Evolutionary conservation across 2,113 vertebrate species (phyloP), one percentile per base, ranked within the genome.

Genomic region (Lichenostomus cassidix): DNA sequence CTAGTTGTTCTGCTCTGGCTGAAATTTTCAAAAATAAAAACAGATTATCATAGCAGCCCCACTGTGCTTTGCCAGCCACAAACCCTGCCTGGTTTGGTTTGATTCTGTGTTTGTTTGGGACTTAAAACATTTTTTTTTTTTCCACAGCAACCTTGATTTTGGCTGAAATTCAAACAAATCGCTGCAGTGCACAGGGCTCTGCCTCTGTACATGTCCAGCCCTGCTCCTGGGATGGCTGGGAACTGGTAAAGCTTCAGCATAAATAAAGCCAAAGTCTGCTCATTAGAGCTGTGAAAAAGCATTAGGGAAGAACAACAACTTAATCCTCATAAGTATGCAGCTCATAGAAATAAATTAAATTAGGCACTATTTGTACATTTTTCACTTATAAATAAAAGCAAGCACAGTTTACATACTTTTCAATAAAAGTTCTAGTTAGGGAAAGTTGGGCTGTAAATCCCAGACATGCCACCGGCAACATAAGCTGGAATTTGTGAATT

Each of bases 151-250:
- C 33, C 15, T 46, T 76, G 28, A 50, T 76, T 87, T 39, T 29
- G 31, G 42, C 47, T 42, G 47, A 37, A 84, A 13, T 17, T 9
- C 5, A 35, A 53, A 14, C 52, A 37, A 67, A 21, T 10, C 1
- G 11, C 22, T 1, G 16, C 3, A 0, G 20, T 5, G 5, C 11
- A 1, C 0, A 1, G 19, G n/a, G 35, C 15, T 68, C 52, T 9
- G 52, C 9, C 14, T 7, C 46, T 35, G 63, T n/a, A 29, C 19
- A 24, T 23, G 24, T 2, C 19, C 20, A 68, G 84, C 27, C 44
- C 55, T 25, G 29, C 7, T 5, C 12, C 22, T 20, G 21, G n/a
- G 21, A 16, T 12, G 10, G 4, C 15, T 11, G 29, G 2, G 10
- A 44, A 56, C 27, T 31, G 62, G 22, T 67, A n/a, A 55, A 50